These are phyloP conservation scores for Etheostoma perlongum DNA, from an alignment of 2,797 vertebrate species.

Conservation along the genomic window DNA sequence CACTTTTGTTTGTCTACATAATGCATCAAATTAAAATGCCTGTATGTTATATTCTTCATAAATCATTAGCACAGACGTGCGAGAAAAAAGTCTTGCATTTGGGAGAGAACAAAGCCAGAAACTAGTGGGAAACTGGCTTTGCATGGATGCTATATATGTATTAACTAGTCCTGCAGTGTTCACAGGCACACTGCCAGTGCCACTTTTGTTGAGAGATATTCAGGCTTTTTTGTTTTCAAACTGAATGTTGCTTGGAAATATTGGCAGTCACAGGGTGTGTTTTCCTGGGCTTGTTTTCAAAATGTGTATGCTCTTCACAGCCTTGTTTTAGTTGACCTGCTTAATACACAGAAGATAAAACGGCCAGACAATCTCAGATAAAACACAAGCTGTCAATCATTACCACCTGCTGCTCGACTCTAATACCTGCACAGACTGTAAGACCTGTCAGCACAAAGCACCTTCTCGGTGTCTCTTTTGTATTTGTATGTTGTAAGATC, in stretches of 20 bases:
- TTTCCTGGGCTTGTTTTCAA: slow-evolving; percentile 68
- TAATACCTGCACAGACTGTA: slow-evolving; percentile 36
- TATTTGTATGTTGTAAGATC: slow-evolving; percentile 4
- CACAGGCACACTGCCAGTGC: slow-evolving; percentile 20
- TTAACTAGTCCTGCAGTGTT: slow-evolving; percentile 41
- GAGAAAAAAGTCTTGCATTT: slow-evolving; percentile 9
- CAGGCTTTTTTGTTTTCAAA: slow-evolving; percentile 30
- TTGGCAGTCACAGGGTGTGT: slow-evolving; percentile 53
- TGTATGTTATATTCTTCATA: neutral
- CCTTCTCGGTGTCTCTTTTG: slow-evolving; percentile 15
- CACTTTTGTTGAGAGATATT: slow-evolving; percentile 48
- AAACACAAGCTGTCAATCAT: slow-evolving; percentile 66
- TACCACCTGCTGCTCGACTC: slow-evolving; percentile 46
- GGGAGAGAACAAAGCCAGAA: neutral
- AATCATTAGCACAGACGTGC: neutral
- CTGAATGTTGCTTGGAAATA: slow-evolving; percentile 51
- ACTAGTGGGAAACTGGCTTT: neutral
- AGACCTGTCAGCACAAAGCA: slow-evolving; percentile 36
- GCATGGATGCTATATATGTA: slow-evolving; percentile 13
- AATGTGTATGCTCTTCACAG: slow-evolving; percentile 56
- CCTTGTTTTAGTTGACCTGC: slow-evolving; percentile 62
- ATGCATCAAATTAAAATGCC: slow-evolving; percentile 15
- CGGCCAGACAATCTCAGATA: slow-evolving; percentile 53
- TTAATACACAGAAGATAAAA: slow-evolving; percentile 63
- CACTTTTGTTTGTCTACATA: slow-evolving; percentile 9